A percentile compares a stretch with the other conserved stretches of the same genome.
These are phyloP conservation scores for Pristis pectinata DNA, from an alignment of 2,797 vertebrate species.

Conservation along the genomic window DNA sequence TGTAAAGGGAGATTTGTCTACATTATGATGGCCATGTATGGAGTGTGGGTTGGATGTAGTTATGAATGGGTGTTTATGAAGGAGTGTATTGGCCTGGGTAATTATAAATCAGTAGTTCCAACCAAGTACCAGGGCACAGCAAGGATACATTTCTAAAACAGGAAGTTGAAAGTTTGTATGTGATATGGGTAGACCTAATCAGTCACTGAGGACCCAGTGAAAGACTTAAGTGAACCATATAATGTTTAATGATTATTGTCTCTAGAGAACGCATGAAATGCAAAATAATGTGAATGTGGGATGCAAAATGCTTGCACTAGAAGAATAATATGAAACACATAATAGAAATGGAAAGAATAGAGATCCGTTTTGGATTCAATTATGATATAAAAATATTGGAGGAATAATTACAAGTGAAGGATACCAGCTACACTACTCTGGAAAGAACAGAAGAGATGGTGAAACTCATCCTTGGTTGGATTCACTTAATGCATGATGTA, in stretches of 20 bases:
- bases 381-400: background rate
- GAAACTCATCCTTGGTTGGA: no score
- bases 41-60: background rate
- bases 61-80: background rate
- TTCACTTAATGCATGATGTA: no score
- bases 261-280: background rate
- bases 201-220: background rate
- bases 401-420: background rate
- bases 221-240: background rate
- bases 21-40: no score
- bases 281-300: background rate
- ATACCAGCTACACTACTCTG: background rate
- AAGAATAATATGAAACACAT: background rate
- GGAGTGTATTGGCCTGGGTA: background rate
- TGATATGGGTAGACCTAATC: background rate
- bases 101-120: background rate
- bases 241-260: background rate
- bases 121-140: no score
- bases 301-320: background rate
- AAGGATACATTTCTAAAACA: background rate
- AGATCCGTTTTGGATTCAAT: background rate
- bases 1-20: no score
- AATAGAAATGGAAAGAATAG: background rate
- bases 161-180: background rate
- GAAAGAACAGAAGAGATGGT: background rate